Base-by-base conservation (phyloP, 1,140 invertebrate species). In the Cydia pomonella region DNA sequence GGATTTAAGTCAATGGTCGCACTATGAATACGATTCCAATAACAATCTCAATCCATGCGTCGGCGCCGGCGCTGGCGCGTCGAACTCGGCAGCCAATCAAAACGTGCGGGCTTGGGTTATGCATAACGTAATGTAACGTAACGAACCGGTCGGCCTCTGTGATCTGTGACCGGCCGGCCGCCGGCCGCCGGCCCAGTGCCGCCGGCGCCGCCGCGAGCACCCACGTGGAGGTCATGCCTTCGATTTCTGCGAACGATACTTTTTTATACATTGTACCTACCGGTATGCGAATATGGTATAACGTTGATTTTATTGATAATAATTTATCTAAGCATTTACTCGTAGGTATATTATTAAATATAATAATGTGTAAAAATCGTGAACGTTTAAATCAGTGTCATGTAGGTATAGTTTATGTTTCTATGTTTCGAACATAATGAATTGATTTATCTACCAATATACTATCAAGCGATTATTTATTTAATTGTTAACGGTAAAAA, bases 141-240 rank as follows among this genome's bases (percentile, higher is more conserved):
- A 59, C 53, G 53, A 23, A 59, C 53, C 53, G 53, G 53, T 59
- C 53, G 53, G 53, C 53, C 53, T 23, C 53, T 44, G 6, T 44
- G 6, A 3, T 1, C 5, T 9, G 44, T 5, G 44, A 16, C 44
- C 44, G 10, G 10, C 10, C 41, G 12, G 10, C 12, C n/a, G n/a
- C n/a, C n/a, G n/a, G n/a, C n/a, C n/a, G n/a, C 41, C 41, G 44
- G 44, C 44, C 2, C 44, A 4, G 6, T 0, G 3, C 44, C 6
- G 44, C 44, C 1, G 44, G 3, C 16, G 44, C 1, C 44, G 18
- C 1, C 21, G 3, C 21, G 21, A 10, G 9, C 53, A 9, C 18
- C 18, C 21, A 12, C 53, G n/a, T n/a, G 21, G 18, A 23, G 16
- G 16, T 21, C 18, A 59, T 18, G n/a, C 16, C 16, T n/a, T 47